Base-by-base conservation (phyloP, 2,888 invertebrate species). In the Luperina nickerlii region DNA sequence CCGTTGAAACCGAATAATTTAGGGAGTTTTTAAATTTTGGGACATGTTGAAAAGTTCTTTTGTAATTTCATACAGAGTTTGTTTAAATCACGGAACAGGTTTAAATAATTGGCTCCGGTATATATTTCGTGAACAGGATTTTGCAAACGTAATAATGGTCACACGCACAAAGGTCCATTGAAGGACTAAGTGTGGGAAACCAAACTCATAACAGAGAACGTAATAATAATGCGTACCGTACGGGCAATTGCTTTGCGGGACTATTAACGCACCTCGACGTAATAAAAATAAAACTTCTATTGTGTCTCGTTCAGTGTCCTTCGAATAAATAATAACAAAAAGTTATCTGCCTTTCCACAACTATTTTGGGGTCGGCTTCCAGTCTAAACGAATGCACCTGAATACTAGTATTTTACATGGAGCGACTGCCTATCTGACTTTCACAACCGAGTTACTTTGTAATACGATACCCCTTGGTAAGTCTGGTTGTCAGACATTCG, bases 1-100 rank as follows among this genome's bases (percentile, higher is more conserved):
- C 86, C 73, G 63, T 72, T 79, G 60, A 32, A 60, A 75, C 71
- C 63, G 67, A 74, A 69, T 8, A 13, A 32, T 60, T 71, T 79
- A 32, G 63, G 60, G 24, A 24, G 42, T 24, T 42, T 11, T 2
- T n/a, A 63, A 27, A 63, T 18, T 18, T 60, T 63, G 18, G 69
- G 32, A 81, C n/a, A 18, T 70, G 38, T 38, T 1, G 48, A 20
- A 54, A 62, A 62, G 9, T 54, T 62, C 27, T 66, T 74, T 63
- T 51, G 15, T 32, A 32, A 48, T 60, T 9, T 27, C 11, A 7
- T 42, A 42, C 2, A 38, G 11, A 3, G 1, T 0, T 42, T 74
- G 38, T 66, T 32, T 51, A n/a, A n/a, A n/a, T n/a, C n/a, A n/a
- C n/a, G n/a, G n/a, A n/a, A n/a, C n/a, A n/a, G n/a, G 38, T 66